phyloP scores from a whole-genome alignment of 2,113 vertebrate species.

The Brachypodius melanocephalos region DNA sequence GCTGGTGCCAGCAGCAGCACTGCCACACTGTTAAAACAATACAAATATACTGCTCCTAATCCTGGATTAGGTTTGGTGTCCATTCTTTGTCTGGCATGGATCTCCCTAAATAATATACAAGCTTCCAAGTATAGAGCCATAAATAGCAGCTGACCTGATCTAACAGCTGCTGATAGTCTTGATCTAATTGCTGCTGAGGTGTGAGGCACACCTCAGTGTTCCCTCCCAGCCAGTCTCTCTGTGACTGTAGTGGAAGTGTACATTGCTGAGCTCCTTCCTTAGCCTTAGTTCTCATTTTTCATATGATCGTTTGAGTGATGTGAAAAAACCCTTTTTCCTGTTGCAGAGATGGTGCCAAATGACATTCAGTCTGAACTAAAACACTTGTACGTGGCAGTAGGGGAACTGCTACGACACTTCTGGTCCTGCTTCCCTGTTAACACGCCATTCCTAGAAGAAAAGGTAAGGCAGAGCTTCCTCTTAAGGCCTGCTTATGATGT shows the following conservation, averaged over 20 bases:
- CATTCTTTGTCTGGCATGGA: background rate
- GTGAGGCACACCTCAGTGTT: background rate
- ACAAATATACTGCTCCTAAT: background rate
- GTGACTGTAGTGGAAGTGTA: background rate
- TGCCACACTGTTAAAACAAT: background rate
- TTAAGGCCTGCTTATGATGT: background rate
- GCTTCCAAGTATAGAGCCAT: background rate
- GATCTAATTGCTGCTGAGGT: background rate
- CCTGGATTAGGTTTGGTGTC: background rate
- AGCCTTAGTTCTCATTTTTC: background rate
- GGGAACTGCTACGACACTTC: constrained; percentile 93
- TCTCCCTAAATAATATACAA: background rate
- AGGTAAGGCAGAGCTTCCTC: constrained; percentile 74
- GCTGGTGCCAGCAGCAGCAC: background rate
- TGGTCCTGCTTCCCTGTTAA: constrained; percentile 99
- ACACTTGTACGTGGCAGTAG: constrained; percentile 91
- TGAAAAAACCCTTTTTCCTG: background rate
- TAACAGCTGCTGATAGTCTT: background rate
- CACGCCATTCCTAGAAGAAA: constrained; percentile 95
- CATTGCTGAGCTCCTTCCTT: background rate
- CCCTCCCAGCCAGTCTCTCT: background rate
- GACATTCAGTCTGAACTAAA: constrained; percentile 93
- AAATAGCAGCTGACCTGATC: background rate
- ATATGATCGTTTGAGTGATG: background rate
- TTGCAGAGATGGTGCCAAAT: constrained; percentile 92